Evolutionary conservation across 2,113 vertebrate genomes (phyloP).

Genomic region (Callithrix jacchus): DNA sequence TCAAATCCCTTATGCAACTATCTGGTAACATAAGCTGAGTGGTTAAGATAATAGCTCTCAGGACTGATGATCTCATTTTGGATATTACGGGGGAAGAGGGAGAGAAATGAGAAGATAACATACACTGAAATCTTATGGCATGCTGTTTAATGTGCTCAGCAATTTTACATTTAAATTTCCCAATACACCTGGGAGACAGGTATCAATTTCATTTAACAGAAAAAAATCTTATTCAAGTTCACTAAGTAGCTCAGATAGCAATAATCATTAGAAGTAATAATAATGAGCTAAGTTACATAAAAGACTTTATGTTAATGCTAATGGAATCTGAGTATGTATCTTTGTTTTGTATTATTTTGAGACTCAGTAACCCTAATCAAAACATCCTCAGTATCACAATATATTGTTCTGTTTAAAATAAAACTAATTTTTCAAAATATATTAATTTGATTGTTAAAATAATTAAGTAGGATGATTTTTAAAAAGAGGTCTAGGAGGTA

Average conservation of each 20-base stretch:
- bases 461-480: neutral
- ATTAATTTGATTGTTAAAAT: neutral
- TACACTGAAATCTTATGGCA: neutral
- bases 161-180: neutral
- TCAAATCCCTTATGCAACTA: neutral
- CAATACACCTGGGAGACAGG: neutral
- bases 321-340: neutral
- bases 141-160: neutral
- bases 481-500: neutral
- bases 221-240: neutral
- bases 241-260: neutral
- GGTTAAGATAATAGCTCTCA: neutral
- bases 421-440: neutral
- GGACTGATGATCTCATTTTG: neutral
- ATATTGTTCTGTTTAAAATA: neutral
- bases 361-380: neutral
- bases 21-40: neutral
- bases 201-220: neutral
- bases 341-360: neutral
- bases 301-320: neutral
- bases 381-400: neutral
- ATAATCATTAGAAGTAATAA: neutral
- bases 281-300: neutral
- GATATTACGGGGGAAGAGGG: neutral
- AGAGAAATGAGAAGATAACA: neutral